These are phyloP conservation scores for Protonibea diacanthus DNA, from an alignment of 2,797 vertebrate genomes.

Conservation along the genomic window DNA sequence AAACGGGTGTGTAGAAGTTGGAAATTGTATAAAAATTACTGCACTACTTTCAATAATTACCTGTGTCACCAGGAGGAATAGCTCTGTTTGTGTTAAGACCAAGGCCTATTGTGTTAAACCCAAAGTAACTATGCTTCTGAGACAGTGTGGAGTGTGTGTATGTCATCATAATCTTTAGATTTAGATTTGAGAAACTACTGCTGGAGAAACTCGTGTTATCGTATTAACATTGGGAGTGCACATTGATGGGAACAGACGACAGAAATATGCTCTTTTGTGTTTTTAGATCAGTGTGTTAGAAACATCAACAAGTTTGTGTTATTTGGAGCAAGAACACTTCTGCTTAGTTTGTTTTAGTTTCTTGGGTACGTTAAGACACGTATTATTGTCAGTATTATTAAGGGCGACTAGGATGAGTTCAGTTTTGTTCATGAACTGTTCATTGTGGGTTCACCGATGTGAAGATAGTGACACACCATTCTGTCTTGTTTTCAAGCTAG, in stretches of 20 bases:
- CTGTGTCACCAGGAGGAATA: not conserved
- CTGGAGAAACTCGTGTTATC: not conserved
- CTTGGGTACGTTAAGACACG: not conserved
- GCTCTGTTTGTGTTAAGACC: no score
- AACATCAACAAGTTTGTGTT: conserved; percentile 12
- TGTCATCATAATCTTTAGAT: not conserved
- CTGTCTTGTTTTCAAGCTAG: conserved; percentile 29
- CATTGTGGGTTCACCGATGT: not conserved
- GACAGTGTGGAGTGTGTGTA: not conserved
- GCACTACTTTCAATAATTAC: not conserved
- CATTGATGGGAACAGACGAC: not conserved
- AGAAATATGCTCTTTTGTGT: not conserved
- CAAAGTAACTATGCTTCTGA: no score
- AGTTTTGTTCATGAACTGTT: conserved; percentile 4
- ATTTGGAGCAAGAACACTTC: not conserved
- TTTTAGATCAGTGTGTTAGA: not conserved
- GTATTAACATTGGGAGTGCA: not conserved
- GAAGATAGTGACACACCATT: not conserved
- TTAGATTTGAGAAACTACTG: not conserved
- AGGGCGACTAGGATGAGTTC: not conserved
- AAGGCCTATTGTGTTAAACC: not conserved
- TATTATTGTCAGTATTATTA: not conserved
- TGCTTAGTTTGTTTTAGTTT: conserved; percentile 13
- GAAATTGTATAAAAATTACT: not conserved
- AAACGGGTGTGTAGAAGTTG: not conserved